Base-by-base conservation (phyloP, 2,797 vertebrate species). In the Pseudochaenichthys georgianus region DNA sequence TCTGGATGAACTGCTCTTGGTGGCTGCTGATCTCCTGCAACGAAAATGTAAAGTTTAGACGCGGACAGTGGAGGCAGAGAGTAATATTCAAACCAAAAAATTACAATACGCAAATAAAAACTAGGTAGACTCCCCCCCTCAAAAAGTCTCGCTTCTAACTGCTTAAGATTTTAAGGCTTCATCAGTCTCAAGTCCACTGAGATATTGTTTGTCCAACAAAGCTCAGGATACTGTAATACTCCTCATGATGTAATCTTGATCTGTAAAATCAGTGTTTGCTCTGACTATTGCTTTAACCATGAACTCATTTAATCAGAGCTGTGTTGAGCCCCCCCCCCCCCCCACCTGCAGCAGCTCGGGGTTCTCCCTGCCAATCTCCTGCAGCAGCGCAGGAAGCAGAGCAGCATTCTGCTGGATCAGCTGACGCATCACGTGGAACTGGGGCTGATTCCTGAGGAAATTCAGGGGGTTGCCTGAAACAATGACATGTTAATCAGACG, bases 1-100 rank as follows among this genome's bases (percentile, higher is more conserved):
- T 99, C 89, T 98, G 97, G 94, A 98, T 98, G 91, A 99, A 99
- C 88, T 98, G 96, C 91, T 97, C 97, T 92, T 99, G 97, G 82
- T 99, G 96, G 82, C 93, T 97, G 90, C 97, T 98, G 87, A 98
- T 99, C 96, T 98, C 96, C 97, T 98, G 34, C 19, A 42, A 69
- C 1, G 58, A 11, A 54, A 62, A 68, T n/a, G 1, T 70, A 67
- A 31, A 58, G 17, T 9, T 60, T 0, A 65, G 28, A 1, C 1
- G 19, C 28, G 2, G 46, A 45, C 6, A 46, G 23, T 43, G 34
- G 31, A 47, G 19, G 21, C 12, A 60, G 0, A 41, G 28, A 17
- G 34, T 28, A 10, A 3, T 57, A 57, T 7, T 57, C 9, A 7
- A 31, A 28, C 50, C 28, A 47, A 38, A 59, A 45, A 45, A 3